phyloP scores from a whole-genome alignment of 1,140 invertebrate species.

The Dendroctonus ponderosae region DNA sequence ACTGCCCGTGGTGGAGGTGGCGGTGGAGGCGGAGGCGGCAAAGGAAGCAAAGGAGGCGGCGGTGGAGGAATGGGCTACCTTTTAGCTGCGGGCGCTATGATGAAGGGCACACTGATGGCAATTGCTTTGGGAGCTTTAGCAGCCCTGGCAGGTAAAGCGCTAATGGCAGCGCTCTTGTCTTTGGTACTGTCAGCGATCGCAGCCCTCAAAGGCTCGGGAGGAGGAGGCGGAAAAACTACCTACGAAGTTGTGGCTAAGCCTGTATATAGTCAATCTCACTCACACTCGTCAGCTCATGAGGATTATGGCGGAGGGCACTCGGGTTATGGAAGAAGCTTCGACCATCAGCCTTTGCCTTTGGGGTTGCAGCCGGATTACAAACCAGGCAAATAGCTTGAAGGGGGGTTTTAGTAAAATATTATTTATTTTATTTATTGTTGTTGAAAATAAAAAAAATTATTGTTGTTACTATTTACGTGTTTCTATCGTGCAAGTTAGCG shows the following conservation, averaged over 20 bases:
- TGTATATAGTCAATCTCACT: constrained; percentile 68
- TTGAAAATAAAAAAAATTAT: too few relatives aligned
- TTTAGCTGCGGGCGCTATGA: constrained; percentile 60
- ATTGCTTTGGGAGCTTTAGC: constrained; percentile 72
- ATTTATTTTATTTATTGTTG: not conserved
- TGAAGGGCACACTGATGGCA: constrained; percentile 72
- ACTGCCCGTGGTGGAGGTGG: constrained; percentile 46
- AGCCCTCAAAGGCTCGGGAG: constrained; percentile 68
- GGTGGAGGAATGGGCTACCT: constrained; percentile 55
- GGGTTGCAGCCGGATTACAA: constrained; percentile 46
- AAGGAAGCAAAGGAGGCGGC: constrained; percentile 58
- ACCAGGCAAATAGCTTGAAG: constrained; percentile 30
- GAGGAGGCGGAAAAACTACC: constrained; percentile 71
- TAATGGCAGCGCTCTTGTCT: constrained; percentile 73
- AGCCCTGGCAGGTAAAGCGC: constrained; percentile 73
- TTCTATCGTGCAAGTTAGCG: too few relatives aligned
- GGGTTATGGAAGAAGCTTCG: constrained; percentile 54
- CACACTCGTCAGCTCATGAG: constrained; percentile 68
- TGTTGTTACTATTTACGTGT: too few relatives aligned
- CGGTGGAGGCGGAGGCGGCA: constrained; percentile 54
- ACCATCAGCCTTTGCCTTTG: constrained; percentile 48
- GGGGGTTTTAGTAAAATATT: not conserved
- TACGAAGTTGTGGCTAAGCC: constrained; percentile 82
- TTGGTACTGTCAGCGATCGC: constrained; percentile 70
- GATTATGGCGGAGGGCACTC: constrained; percentile 57